Evolutionary conservation across 2,888 invertebrate species (phyloP).

Genomic region (Drosophila flavopinicola): DNA sequence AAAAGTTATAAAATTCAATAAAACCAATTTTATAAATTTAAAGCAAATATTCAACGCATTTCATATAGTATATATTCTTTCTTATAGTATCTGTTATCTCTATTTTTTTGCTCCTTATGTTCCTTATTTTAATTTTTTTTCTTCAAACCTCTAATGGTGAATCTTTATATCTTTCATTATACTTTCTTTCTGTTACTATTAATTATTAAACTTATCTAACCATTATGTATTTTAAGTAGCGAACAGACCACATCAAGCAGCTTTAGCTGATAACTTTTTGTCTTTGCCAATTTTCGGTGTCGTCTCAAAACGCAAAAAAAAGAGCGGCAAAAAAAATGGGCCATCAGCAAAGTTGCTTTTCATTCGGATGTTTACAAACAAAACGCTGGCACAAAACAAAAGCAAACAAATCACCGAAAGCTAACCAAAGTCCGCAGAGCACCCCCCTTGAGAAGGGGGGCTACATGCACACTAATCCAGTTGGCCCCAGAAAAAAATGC

Average conservation of each 20-base stretch:
- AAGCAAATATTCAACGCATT: too few species aligned
- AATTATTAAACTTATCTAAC: constrained; percentile 6
- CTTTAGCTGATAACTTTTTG: too few species aligned
- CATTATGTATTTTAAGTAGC: background rate
- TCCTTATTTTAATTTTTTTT: too few species aligned
- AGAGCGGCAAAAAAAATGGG: constrained; percentile 39
- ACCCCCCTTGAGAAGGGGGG: too few species aligned
- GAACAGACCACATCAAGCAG: constrained; percentile 9
- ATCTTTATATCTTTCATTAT: background rate
- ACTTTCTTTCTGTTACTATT: background rate
- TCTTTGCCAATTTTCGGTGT: constrained; percentile 1
- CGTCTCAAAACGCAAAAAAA: background rate
- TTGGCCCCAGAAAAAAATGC: constrained; percentile 54
- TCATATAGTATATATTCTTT: too few species aligned
- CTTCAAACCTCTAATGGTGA: background rate
- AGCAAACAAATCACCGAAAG: constrained; percentile 65
- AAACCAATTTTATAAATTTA: too few species aligned
- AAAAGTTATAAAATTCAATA: too few species aligned
- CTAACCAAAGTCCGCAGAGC: constrained; percentile 5
- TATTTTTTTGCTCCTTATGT: background rate
- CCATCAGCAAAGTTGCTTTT: constrained; percentile 66
- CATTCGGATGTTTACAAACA: constrained; percentile 55
- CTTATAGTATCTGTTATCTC: background rate
- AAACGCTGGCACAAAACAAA: constrained; percentile 46
- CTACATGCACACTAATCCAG: constrained; percentile 12